Evolutionary conservation across 2,888 invertebrate species (phyloP).

Genomic region (Panopea generosa): DNA sequence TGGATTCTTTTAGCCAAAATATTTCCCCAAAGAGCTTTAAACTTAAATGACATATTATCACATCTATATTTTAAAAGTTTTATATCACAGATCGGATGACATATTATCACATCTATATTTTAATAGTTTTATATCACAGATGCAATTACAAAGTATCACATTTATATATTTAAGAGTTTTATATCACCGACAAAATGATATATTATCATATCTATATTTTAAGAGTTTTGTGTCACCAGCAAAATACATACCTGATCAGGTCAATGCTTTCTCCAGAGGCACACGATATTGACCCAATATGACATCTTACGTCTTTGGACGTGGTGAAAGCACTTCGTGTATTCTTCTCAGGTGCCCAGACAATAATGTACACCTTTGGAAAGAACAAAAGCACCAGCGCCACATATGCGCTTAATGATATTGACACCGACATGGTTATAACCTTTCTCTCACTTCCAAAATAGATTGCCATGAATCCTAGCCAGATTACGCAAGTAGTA

Average conservation of each 20-base stretch:
- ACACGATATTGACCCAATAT: constrained; percentile 87
- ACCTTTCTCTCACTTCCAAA: constrained; percentile 92
- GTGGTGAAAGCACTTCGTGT: constrained; percentile 91
- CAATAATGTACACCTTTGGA: constrained; percentile 92
- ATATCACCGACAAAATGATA: too few relatives aligned
- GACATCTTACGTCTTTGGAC: constrained; percentile 90
- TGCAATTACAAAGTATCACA: too few relatives aligned
- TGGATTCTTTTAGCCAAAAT: too few relatives aligned
- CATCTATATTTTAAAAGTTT: too few relatives aligned
- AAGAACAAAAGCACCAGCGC: constrained; percentile 91
- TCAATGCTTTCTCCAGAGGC: constrained; percentile 81
- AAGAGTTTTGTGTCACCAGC: too few relatives aligned
- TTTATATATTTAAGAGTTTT: too few relatives aligned
- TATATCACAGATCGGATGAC: too few relatives aligned
- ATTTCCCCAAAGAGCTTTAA: too few relatives aligned
- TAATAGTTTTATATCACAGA: too few relatives aligned
- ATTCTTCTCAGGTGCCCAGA: constrained; percentile 91
- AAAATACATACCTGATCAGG: constrained; percentile 70
- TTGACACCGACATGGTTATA: constrained; percentile 89
- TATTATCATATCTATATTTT: too few relatives aligned
- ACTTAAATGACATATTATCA: too few relatives aligned
- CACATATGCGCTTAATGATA: constrained; percentile 91
- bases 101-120: too few relatives aligned
- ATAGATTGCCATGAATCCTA: constrained; percentile 98
- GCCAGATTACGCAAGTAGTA: constrained; percentile 98